A percentile compares a stretch with the other conserved stretches of the same genome.
Evolutionary conservation across 2,113 vertebrate genomes (phyloP).

Genomic region (Vulpes lagopus): DNA sequence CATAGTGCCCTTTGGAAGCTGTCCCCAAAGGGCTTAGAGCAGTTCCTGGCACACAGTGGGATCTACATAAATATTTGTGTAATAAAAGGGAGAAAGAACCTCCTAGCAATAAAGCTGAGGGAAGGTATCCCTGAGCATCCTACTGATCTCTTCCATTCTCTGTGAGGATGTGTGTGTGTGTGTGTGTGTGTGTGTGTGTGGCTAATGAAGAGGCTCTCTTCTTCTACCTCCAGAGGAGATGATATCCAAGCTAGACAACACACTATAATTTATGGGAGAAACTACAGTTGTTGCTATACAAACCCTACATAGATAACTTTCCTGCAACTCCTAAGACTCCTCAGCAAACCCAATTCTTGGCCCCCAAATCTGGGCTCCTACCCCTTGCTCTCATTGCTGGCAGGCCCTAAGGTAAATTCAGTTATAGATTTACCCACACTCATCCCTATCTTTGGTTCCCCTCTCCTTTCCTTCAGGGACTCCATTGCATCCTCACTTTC

Average conservation of each 20-base stretch:
- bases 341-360: conserved; percentile 41
- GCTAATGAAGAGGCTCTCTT: neutral
- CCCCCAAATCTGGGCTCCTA: conserved; percentile 34
- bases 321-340: conserved; percentile 35
- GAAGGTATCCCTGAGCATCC: neutral
- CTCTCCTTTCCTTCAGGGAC: neutral
- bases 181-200: neutral
- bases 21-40: neutral
- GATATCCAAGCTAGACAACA: conserved; percentile 58
- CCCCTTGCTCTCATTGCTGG: neutral
- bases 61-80: neutral
- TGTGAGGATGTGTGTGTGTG: neutral
- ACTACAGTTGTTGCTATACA: conserved; percentile 47
- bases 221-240: conserved; percentile 25
- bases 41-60: neutral
- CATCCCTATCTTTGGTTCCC: neutral
- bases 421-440: neutral
- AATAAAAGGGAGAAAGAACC: neutral
- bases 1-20: conserved; percentile 21
- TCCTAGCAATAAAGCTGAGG: conserved; percentile 26
- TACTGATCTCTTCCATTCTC: neutral
- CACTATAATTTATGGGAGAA: conserved; percentile 34
- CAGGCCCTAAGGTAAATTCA: conserved; percentile 5
- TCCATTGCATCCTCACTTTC: neutral
- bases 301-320: conserved; percentile 40